Evolutionary conservation across 2,113 vertebrate species (phyloP), one percentile per base, ranked within the genome.

Genomic region (Vombatus ursinus): DNA sequence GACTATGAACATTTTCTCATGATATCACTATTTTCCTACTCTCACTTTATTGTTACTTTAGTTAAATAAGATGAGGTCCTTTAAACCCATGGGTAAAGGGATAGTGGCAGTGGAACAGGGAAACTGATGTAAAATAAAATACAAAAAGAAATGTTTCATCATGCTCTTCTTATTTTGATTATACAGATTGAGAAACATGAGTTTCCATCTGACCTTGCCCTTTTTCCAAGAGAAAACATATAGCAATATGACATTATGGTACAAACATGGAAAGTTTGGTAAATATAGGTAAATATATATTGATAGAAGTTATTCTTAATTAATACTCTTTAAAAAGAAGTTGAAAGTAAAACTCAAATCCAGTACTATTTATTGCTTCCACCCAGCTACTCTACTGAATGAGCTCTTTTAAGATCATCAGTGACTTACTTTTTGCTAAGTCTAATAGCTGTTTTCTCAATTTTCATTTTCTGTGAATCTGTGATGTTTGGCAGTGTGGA

Each of bases 181-280:
- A 94, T 61, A 6, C 95, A 99, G 98, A 98, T 99, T 91, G 97
- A 98, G 93, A 98, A 47, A 7, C 98, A 97, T 92, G 99, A 98
- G 47, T 96, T 99, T 93, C 98, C 98, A 94, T 97, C 97, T 84
- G 98, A 99, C 91, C 97, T 99, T 91, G 52, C 95, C 12, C 95
- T 99, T 24, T 99, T 98, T 52, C 98, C 98, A 52, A 95, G 97
- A 93, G 98, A 99, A 96, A 98, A 95, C 44, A 44, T 99, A 48
- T 98, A 98, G 90, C 97, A 99, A 25, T 98, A 99, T 96, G 98
- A 99, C 16, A 93, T 53, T 16, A 99, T 99, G 98, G 89, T 92
- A 94, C 53, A 97, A 57, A 54, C 94, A 52, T 98, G 98, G 98
- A 10, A 52, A 90, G 0, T 47, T 0, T 98, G 98, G 98, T 97